These are phyloP conservation scores for Daboia siamensis DNA, from an alignment of 2,113 vertebrate species.

Conservation along the genomic window DNA sequence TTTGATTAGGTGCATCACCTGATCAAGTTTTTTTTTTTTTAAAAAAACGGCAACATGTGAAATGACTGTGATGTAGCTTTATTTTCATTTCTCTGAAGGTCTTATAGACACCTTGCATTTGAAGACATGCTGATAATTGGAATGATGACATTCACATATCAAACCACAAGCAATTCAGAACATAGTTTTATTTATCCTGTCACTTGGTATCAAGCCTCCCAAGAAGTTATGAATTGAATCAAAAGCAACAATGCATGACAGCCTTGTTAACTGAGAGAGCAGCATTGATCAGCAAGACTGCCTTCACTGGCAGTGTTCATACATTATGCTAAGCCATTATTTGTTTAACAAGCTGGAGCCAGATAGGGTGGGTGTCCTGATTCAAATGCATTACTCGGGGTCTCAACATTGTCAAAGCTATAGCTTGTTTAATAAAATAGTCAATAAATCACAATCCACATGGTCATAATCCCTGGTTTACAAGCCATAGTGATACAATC, in stretches of 20 bases:
- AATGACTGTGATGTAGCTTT: not conserved
- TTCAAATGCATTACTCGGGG: not conserved
- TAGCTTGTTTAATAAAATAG: not conserved
- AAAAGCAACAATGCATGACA: not conserved
- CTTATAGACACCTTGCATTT: not conserved
- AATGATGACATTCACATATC: not conserved
- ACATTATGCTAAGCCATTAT: not conserved
- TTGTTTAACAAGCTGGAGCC: not conserved
- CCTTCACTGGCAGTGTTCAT: not conserved
- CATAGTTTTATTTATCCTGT: not conserved
- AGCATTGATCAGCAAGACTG: not conserved
- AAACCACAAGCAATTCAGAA: not conserved
- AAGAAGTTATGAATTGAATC: not conserved
- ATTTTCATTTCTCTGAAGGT: not conserved
- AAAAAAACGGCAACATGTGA: not conserved
- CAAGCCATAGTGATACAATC: not conserved
- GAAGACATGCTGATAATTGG: not conserved
- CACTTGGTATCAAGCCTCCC: not conserved
- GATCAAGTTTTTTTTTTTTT: not conserved
- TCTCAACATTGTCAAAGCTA: not conserved
- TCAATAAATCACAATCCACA: not conserved
- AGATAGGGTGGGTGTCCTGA: not conserved
- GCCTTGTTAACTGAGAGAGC: not conserved
- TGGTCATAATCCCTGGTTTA: not conserved
- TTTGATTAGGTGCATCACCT: not conserved